Evolutionary conservation across 2,888 invertebrate genomes (phyloP).

Genomic region (Tipula unca): DNA sequence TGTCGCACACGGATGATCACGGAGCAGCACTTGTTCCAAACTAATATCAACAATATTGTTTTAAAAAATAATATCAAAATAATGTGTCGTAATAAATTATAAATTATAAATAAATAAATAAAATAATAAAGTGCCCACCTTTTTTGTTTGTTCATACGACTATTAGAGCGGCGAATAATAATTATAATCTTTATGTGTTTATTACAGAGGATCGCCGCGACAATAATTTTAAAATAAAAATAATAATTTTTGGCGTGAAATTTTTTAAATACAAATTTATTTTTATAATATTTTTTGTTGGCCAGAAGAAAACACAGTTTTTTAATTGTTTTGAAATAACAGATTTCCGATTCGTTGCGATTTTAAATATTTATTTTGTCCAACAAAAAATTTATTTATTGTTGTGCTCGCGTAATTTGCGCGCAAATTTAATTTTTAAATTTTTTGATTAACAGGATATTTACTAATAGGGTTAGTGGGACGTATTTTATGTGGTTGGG

Average conservation of each 20-base stretch:
- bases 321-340: neutral
- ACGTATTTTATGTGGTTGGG: neutral
- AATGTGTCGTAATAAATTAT: neutral
- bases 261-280: neutral
- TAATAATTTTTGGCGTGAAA: neutral
- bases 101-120: neutral
- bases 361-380: neutral
- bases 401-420: neutral
- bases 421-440: neutral
- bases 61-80: neutral
- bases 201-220: neutral
- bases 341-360: neutral
- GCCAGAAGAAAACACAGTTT: neutral
- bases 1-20: neutral
- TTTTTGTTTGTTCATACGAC: neutral
- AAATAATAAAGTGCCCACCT: neutral
- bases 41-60: neutral
- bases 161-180: no score
- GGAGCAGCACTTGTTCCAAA: neutral
- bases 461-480: neutral
- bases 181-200: no score
- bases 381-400: neutral
- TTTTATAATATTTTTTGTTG: neutral
- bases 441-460: neutral
- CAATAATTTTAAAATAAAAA: neutral